Evolutionary conservation across 2,797 vertebrate species (phyloP).

Genomic region (Malurus splendens): DNA sequence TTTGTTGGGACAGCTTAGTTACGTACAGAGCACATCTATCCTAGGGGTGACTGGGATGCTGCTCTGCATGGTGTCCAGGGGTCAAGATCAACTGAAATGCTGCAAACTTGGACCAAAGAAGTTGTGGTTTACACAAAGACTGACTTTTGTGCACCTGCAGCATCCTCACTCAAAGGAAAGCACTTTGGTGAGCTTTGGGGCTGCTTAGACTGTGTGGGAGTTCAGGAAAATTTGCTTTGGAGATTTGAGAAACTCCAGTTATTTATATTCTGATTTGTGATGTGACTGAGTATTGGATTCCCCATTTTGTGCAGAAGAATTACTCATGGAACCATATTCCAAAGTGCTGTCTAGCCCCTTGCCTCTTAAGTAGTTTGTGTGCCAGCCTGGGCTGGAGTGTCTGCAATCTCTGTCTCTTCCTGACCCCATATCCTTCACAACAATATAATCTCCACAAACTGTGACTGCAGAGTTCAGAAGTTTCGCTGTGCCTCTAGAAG

Average conservation of each 20-base stretch:
- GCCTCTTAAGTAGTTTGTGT: neutral
- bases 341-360: neutral
- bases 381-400: neutral
- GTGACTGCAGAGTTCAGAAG: neutral
- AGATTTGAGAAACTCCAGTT: neutral
- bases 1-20: neutral
- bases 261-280: neutral
- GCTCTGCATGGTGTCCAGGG: neutral
- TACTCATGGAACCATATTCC: neutral
- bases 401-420: neutral
- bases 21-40: neutral
- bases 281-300: neutral
- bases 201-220: neutral
- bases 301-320: neutral
- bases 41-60: neutral
- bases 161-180: neutral
- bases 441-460: neutral
- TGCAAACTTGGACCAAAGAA: neutral
- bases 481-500: neutral
- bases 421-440: neutral
- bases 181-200: neutral
- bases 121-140: neutral
- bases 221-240: neutral
- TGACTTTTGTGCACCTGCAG: neutral
- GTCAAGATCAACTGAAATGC: accelerated